These are phyloP conservation scores for Beroe forskalii DNA, from an alignment of 37 sponge, comb jelly and placozoan species.

Conservation along the genomic window DNA sequence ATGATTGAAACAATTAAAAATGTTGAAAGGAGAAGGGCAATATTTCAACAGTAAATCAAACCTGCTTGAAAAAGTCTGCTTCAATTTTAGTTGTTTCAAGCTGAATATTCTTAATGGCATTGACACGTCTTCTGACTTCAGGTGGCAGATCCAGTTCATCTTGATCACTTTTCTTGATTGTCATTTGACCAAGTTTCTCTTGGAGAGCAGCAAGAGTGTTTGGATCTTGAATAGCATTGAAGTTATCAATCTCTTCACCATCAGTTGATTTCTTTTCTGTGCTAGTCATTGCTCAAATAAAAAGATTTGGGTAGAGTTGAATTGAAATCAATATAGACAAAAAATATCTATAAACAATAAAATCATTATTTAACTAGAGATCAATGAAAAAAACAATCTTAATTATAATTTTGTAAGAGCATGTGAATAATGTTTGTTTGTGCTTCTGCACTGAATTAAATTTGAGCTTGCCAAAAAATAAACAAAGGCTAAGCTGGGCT, in stretches of 20 bases:
- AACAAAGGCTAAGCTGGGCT: too few species aligned
- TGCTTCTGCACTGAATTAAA: too few species aligned
- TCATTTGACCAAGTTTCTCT: slow-evolving; percentile 61
- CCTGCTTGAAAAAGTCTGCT: slow-evolving; percentile 81
- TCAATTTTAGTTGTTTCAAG: slow-evolving; percentile 79
- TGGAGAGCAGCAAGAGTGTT: slow-evolving; percentile 60
- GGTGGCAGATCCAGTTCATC: slow-evolving; percentile 40
- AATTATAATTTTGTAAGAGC: too few species aligned
- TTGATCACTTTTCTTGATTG: slow-evolving; percentile 3
- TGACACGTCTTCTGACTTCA: slow-evolving; percentile 35
- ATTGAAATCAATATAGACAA: too few species aligned
- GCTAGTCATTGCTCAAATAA: slow-evolving; percentile 6
- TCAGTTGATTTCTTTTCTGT: slow-evolving; percentile 23
- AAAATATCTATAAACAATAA: too few species aligned
- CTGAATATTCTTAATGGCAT: slow-evolving; percentile 70
- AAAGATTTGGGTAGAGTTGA: too few species aligned
- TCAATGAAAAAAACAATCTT: too few species aligned
- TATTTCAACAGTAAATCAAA: too few species aligned
- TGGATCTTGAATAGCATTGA: slow-evolving; percentile 57
- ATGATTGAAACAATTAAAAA: too few species aligned
- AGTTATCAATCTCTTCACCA: slow-evolving; percentile 48
- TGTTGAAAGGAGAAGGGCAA: too few species aligned
- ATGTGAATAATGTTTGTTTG: too few species aligned
- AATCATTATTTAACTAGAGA: background rate
- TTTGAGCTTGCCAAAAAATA: too few species aligned